Conservation (phyloP, 2,888 invertebrate genomes). For the Nephrocerus scutellatus region DNA sequence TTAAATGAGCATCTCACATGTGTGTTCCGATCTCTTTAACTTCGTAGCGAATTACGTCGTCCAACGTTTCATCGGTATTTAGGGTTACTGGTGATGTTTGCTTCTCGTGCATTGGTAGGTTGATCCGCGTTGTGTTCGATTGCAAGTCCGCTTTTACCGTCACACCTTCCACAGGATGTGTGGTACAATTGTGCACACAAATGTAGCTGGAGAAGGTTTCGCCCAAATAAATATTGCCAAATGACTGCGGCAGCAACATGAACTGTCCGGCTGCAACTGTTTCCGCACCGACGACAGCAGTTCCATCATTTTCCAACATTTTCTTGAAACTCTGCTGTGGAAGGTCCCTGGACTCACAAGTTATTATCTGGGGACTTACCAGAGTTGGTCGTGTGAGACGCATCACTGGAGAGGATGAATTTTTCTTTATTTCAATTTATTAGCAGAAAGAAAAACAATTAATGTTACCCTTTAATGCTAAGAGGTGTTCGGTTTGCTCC, state of each 20-base stretch:
- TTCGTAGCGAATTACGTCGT: slow-evolving; percentile 96
- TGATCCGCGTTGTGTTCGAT: slow-evolving; percentile 81
- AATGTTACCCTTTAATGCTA: slow-evolving; percentile 43
- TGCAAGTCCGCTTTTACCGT: slow-evolving; percentile 78
- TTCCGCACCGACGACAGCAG: slow-evolving; percentile 74
- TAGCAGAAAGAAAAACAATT: not conserved
- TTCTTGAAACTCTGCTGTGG: slow-evolving; percentile 74
- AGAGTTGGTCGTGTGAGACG: slow-evolving; percentile 86
- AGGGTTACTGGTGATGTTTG: slow-evolving; percentile 55
- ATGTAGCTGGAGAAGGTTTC: slow-evolving; percentile 98
- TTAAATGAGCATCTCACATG: slow-evolving; percentile 57
- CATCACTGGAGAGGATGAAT: slow-evolving; percentile 61
- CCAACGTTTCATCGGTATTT: slow-evolving; percentile 76
- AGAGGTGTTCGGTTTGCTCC: slow-evolving; percentile 40
- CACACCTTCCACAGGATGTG: slow-evolving; percentile 56
- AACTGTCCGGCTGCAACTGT: slow-evolving; percentile 82
- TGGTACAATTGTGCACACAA: slow-evolving; percentile 93
- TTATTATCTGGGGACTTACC: slow-evolving; percentile 71
- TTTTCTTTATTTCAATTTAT: not conserved
- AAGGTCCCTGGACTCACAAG: slow-evolving; percentile 78
- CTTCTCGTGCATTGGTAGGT: slow-evolving; percentile 67
- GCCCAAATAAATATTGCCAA: slow-evolving; percentile 92
- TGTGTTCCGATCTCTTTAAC: slow-evolving; percentile 99
- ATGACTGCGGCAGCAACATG: slow-evolving; percentile 88
- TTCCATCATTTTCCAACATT: slow-evolving; percentile 73